Evolutionary conservation across 2,113 vertebrate species (phyloP).

Genomic region (Quiscalus mexicanus): DNA sequence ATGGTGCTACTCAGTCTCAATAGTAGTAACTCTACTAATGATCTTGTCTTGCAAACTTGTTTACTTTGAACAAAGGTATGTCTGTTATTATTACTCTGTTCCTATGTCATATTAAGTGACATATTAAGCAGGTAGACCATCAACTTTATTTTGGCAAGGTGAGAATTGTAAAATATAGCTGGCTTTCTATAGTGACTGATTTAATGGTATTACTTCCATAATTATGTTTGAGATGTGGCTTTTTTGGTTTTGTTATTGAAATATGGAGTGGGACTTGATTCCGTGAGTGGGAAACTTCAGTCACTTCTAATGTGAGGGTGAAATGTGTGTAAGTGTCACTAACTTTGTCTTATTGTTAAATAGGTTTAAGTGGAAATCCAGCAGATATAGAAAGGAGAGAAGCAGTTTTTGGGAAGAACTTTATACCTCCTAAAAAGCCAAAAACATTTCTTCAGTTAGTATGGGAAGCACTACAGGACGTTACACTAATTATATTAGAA

Average conservation of each 20-base stretch:
- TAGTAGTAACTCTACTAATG: slow-evolving; percentile 15
- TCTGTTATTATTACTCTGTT: slow-evolving; percentile 4
- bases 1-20: background rate
- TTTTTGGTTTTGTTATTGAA: background rate
- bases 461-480: slow-evolving; percentile 99
- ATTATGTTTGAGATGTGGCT: background rate
- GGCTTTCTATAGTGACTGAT: background rate
- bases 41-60: slow-evolving; percentile 31
- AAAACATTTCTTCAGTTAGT: slow-evolving; percentile 99
- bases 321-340: slow-evolving; percentile 21
- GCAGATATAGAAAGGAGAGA: slow-evolving; percentile 95
- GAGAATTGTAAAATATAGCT: background rate
- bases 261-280: background rate
- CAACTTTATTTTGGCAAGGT: background rate
- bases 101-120: background rate
- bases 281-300: background rate
- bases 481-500: slow-evolving; percentile 99
- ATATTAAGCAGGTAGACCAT: background rate
- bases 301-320: background rate
- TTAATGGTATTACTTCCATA: background rate
- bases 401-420: slow-evolving; percentile 92
- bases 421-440: slow-evolving; percentile 99
- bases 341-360: slow-evolving; percentile 61
- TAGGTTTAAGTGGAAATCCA: slow-evolving; percentile 95
- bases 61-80: background rate